Percentiles rank a stretch among this genome's conserved stretches.
Conservation (phyloP, 1,140 invertebrate genomes). For the Capitella teleta region DNA sequence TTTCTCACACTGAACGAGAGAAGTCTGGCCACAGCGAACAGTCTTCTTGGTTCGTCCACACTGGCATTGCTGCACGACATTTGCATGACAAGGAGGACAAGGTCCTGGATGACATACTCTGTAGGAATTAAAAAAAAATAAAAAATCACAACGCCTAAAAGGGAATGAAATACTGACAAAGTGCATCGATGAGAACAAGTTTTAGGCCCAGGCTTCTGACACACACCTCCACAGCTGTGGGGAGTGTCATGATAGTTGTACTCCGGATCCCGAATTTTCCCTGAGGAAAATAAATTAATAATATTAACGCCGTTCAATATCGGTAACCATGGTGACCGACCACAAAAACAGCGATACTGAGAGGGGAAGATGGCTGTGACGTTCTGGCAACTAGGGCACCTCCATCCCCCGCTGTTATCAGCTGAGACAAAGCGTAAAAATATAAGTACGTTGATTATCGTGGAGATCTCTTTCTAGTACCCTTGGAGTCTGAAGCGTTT, state of each 20-base stretch:
- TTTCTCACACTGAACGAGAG: constrained; percentile 10
- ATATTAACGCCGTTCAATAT: background rate
- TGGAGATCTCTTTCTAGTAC: background rate
- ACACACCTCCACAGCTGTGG: constrained; percentile 80
- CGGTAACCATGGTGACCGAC: constrained; percentile 11
- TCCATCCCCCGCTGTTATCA: constrained; percentile 62
- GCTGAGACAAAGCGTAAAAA: background rate
- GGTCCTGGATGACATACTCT: constrained; percentile 75
- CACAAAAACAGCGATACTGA: constrained; percentile 41
- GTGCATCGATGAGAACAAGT: constrained; percentile 72
- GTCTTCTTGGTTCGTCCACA: constrained; percentile 44
- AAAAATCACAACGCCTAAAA: background rate
- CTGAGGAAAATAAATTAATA: constrained; percentile 60
- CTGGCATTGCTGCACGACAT: constrained; percentile 44
- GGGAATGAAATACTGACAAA: constrained; percentile 34
- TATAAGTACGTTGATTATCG: background rate
- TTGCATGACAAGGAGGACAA: constrained; percentile 62
- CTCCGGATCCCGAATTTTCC: constrained; percentile 59
- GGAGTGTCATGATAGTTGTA: constrained; percentile 60
- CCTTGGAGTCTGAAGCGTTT: constrained; percentile 51
- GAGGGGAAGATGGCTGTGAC: constrained; percentile 22
- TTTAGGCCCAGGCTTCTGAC: constrained; percentile 47
- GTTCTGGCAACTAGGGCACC: constrained; percentile 59
- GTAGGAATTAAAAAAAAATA: constrained; percentile 10
- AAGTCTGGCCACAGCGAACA: constrained; percentile 22